Evolutionary conservation across 2,113 vertebrate species (phyloP).

Genomic region (Nyctereutes procyonoides): DNA sequence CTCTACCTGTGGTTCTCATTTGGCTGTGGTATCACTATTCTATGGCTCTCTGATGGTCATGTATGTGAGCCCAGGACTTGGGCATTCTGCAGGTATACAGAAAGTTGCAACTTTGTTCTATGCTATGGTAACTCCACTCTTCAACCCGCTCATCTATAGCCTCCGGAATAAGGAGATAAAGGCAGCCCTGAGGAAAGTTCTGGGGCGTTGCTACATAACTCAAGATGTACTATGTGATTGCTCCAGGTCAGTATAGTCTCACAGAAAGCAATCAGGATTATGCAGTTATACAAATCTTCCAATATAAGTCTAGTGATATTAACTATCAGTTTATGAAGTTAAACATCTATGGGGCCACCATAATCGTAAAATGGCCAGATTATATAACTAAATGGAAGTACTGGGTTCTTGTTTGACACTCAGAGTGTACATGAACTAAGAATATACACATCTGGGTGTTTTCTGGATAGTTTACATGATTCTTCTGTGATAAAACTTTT

Average conservation of each 20-base stretch:
- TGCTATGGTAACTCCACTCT: constrained; percentile 60
- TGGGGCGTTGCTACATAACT: not conserved
- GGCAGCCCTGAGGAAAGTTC: constrained; percentile 53
- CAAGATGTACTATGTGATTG: not conserved
- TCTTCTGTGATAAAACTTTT: not conserved
- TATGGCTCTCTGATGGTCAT: constrained; percentile 73
- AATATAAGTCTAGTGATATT: not conserved
- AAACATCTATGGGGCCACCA: not conserved
- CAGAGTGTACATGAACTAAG: not conserved
- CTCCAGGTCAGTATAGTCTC: not conserved
- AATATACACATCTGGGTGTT: not conserved
- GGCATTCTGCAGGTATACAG: not conserved
- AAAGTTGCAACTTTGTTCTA: constrained; percentile 75
- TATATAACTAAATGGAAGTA: not conserved
- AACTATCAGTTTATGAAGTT: not conserved
- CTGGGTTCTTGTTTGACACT: not conserved
- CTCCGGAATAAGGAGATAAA: constrained; percentile 75
- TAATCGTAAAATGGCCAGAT: not conserved
- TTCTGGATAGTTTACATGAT: not conserved
- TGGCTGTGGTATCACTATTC: constrained; percentile 70
- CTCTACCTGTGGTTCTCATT: constrained; percentile 79
- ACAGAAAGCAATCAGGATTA: not conserved
- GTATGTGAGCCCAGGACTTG: constrained; percentile 63
- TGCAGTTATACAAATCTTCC: not conserved
- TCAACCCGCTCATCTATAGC: constrained; percentile 79